Evolutionary conservation across 2,797 vertebrate genomes (phyloP).

Genomic region (Gila robusta): DNA sequence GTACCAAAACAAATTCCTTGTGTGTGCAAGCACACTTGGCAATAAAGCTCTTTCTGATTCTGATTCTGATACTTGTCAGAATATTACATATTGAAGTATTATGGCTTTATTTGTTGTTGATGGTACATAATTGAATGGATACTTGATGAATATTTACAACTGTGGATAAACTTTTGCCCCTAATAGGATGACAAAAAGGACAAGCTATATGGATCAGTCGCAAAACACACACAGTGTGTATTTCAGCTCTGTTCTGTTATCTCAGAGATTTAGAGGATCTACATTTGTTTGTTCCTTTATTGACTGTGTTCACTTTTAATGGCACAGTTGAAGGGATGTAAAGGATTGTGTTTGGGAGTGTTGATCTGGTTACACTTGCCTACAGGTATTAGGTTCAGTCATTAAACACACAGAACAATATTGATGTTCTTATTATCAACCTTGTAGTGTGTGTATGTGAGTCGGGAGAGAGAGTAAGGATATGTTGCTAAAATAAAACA

Average conservation of each 20-base stretch:
- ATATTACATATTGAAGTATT: background rate
- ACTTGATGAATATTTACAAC: background rate
- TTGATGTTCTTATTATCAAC: slow-evolving; percentile 68
- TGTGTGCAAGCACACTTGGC: no score
- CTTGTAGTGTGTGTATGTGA: slow-evolving; percentile 20
- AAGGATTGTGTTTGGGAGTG: slow-evolving; percentile 58
- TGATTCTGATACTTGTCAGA: background rate
- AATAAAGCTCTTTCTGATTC: no score
- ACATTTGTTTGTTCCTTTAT: slow-evolving; percentile 43
- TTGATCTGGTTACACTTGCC: slow-evolving; percentile 56
- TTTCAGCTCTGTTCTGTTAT: background rate
- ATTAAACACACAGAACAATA: slow-evolving; percentile 71
- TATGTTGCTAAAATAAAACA: slow-evolving; percentile 91
- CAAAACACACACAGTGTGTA: slow-evolving; percentile 21
- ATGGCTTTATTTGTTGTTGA: background rate
- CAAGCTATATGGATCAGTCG: background rate
- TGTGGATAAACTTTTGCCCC: background rate
- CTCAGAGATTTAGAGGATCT: slow-evolving; percentile 49
- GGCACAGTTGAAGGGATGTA: slow-evolving; percentile 51
- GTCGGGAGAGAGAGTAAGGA: slow-evolving; percentile 80
- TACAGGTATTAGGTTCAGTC: slow-evolving; percentile 69
- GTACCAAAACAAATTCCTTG: no score
- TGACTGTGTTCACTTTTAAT: slow-evolving; percentile 55
- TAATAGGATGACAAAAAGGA: background rate
- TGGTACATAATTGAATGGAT: background rate